Evolutionary conservation across 2,113 vertebrate genomes (phyloP).

Genomic region (Triplophysa tibetana): DNA sequence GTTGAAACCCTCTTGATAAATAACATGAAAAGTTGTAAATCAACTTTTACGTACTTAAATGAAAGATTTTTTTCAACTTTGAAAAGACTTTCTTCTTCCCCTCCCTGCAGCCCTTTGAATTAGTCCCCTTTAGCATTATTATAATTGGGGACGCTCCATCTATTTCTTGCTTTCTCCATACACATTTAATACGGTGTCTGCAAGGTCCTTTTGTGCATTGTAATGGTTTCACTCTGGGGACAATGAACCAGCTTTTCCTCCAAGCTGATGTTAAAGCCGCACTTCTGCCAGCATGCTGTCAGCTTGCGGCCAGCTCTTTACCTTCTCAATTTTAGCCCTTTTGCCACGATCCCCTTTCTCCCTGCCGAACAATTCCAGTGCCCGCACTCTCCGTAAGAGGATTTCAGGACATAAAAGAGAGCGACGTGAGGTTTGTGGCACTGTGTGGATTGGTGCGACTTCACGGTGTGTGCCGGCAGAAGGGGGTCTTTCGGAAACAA

Average conservation of each 20-base stretch:
- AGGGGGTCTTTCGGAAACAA: conserved; percentile 26
- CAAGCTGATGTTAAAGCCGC: neutral
- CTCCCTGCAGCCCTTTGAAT: neutral
- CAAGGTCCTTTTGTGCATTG: conserved; percentile 25
- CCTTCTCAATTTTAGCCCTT: conserved; percentile 16
- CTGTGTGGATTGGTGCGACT: neutral
- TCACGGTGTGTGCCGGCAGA: neutral
- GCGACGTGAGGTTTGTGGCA: neutral
- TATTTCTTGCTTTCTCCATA: conserved; percentile 9
- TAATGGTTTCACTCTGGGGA: conserved; percentile 35
- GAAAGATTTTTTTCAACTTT: neutral
- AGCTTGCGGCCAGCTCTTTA: no score
- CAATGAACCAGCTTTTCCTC: conserved; percentile 9
- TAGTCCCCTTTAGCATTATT: conserved; percentile 21
- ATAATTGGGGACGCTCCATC: neutral
- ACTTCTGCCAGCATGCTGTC: neutral
- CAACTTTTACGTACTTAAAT: neutral
- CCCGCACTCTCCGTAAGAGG: conserved; percentile 16
- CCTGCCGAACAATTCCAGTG: neutral
- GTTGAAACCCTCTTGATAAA: neutral
- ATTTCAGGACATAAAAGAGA: conserved; percentile 39
- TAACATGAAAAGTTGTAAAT: neutral
- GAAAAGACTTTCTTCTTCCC: neutral
- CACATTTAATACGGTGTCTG: conserved; percentile 4
- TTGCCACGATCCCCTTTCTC: neutral